Conservation (phyloP, 1,140 invertebrate species). For the Radopholus similis region DNA sequence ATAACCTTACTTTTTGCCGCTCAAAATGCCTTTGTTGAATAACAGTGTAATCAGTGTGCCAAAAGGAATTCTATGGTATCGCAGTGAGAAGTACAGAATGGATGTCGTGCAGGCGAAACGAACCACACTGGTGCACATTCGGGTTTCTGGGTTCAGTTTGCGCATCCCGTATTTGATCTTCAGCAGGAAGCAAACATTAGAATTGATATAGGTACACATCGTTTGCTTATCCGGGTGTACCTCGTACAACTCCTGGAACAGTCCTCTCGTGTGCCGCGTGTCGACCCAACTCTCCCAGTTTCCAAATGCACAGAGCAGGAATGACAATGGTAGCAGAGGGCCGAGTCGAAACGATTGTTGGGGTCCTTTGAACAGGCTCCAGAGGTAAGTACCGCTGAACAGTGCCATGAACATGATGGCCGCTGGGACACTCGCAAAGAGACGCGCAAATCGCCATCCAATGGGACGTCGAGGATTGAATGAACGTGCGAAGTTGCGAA, state of each 20-base stretch:
- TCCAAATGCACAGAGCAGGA: constrained; percentile 46
- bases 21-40: constrained; percentile 14
- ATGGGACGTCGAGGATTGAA: constrained; percentile 4
- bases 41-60: constrained; percentile 24
- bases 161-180: constrained; percentile 54
- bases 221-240: constrained; percentile 16
- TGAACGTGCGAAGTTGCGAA: constrained; percentile 16
- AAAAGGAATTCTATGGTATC: constrained; percentile 24
- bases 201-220: no score
- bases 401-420: constrained; percentile 19
- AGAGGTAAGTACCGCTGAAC: constrained; percentile 21
- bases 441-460: constrained; percentile 5
- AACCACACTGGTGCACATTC: constrained; percentile 25
- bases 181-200: no score
- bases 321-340: constrained; percentile 25
- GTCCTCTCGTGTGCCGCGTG: constrained; percentile 24
- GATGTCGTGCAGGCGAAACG: constrained; percentile 27
- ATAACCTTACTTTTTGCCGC: constrained; percentile 14
- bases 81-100: constrained; percentile 21
- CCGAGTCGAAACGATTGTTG: background rate
- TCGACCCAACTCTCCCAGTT: constrained; percentile 54
- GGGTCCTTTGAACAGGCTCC: constrained; percentile 15
- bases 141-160: constrained; percentile 40
- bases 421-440: constrained; percentile 14
- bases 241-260: constrained; percentile 40